Conservation (phyloP, 1,140 invertebrate species). For the Camponotus pennsylvanicus region DNA sequence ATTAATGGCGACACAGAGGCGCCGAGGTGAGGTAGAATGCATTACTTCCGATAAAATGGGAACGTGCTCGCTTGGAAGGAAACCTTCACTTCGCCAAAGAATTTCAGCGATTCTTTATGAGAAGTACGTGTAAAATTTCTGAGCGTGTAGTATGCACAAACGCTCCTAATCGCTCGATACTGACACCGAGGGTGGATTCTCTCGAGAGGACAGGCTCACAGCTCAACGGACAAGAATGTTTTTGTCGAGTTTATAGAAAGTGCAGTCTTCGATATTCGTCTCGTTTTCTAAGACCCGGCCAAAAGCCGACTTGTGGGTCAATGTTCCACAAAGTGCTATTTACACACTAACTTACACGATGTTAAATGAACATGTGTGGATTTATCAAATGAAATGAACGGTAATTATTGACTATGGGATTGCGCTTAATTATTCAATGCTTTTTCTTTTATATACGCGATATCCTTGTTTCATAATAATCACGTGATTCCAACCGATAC, state of each 20-base stretch:
- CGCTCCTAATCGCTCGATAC: constrained; percentile 52
- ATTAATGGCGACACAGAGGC: neutral
- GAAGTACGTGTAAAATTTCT: constrained; percentile 39
- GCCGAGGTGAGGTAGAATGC: neutral
- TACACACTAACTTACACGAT: neutral
- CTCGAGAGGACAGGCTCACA: constrained; percentile 58
- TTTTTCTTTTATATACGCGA: neutral
- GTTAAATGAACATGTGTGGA: neutral
- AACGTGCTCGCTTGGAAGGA: neutral
- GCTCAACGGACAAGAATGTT: constrained; percentile 77
- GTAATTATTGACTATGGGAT: neutral
- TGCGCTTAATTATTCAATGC: neutral
- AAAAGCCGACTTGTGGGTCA: neutral
- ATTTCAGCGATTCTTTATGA: constrained; percentile 44
- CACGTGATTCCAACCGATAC: neutral
- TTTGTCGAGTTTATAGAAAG: constrained; percentile 68
- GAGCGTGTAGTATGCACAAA: neutral
- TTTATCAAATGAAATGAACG: neutral
- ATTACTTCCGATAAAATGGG: constrained; percentile 10
- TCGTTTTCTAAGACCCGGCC: constrained; percentile 22
- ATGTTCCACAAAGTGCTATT: neutral
- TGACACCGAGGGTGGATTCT: constrained; percentile 25
- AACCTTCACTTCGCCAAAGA: constrained; percentile 55
- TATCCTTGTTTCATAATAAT: neutral
- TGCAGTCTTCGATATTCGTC: constrained; percentile 61